phyloP scores from a whole-genome alignment of 2,113 vertebrate genomes.

The Zingel zingel region DNA sequence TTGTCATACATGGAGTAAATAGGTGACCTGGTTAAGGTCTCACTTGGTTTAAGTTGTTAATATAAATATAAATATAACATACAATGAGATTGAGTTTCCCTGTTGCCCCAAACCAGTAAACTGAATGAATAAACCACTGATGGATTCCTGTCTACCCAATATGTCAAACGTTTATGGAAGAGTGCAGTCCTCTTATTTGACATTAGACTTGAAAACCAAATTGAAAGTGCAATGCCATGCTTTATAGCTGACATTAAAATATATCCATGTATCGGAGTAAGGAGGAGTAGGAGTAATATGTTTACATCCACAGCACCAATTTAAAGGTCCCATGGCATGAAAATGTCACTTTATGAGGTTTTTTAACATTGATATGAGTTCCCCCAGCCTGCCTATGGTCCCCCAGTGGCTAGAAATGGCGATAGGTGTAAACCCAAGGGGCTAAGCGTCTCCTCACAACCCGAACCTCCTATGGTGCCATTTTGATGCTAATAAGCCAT shows the following conservation, averaged over 20 bases:
- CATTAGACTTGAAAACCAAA: neutral
- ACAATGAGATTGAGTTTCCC: neutral
- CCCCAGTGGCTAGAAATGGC: too few relatives aligned
- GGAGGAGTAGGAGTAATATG: neutral
- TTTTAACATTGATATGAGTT: too few relatives aligned
- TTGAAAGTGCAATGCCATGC: neutral
- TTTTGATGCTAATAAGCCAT: too few relatives aligned
- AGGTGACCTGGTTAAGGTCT: neutral
- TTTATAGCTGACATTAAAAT: slow-evolving; percentile 17
- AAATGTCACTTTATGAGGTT: too few relatives aligned
- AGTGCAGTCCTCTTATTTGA: neutral
- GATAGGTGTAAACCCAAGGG: too few relatives aligned
- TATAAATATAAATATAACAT: neutral
- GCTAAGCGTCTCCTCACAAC: too few relatives aligned
- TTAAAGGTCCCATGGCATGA: neutral
- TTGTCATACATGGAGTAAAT: neutral
- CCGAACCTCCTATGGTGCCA: too few relatives aligned
- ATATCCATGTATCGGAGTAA: neutral
- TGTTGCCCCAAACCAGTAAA: neutral
- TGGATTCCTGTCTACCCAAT: neutral
- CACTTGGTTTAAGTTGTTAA: slow-evolving; percentile 17
- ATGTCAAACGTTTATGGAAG: neutral
- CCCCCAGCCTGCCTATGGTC: too few relatives aligned
- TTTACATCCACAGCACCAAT: neutral
- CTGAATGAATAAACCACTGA: neutral